Percentiles rank a stretch among this genome's conserved stretches.
phyloP scores from a whole-genome alignment of 1,140 invertebrate genomes.

The Penaeus vannamei region DNA sequence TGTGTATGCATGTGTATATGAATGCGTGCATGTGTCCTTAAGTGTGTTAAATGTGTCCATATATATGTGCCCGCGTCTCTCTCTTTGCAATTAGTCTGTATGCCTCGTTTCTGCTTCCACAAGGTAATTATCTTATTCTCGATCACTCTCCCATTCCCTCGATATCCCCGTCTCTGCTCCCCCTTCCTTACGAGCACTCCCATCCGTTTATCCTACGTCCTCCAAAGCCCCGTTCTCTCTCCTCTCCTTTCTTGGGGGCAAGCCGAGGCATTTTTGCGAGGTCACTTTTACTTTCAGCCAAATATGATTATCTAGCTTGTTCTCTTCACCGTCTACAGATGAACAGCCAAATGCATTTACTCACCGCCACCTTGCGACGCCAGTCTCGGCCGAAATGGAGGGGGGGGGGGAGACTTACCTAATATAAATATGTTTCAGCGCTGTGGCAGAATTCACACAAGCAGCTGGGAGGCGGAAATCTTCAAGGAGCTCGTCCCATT shows the following conservation, averaged over 20 bases:
- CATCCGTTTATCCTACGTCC: not conserved
- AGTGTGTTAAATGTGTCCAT: no score
- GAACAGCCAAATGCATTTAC: no score
- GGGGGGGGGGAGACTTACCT: conserved; percentile 69
- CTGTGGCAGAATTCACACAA: conserved; percentile 73
- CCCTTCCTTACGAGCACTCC: not conserved
- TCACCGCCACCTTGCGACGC: not conserved
- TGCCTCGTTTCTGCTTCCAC: not conserved
- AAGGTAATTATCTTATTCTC: not conserved
- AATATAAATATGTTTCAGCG: conserved; percentile 73
- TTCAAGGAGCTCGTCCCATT: conserved; percentile 72
- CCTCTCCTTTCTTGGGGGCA: not conserved
- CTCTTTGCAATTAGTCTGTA: not conserved
- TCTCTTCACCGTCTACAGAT: no score
- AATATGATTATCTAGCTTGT: no score
- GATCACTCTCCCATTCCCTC: not conserved
- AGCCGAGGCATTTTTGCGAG: not conserved
- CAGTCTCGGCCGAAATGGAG: not conserved
- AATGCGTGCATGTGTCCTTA: no score
- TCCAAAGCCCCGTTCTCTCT: not conserved
- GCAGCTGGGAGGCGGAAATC: conserved; percentile 71
- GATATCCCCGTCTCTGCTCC: not conserved
- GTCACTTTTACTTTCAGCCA: no score
- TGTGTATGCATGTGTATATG: no score
- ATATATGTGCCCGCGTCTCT: no score